Evolutionary conservation across 1,140 invertebrate species (phyloP), one percentile per base, ranked within the genome.

Genomic region (Tetramorium alpestre): DNA sequence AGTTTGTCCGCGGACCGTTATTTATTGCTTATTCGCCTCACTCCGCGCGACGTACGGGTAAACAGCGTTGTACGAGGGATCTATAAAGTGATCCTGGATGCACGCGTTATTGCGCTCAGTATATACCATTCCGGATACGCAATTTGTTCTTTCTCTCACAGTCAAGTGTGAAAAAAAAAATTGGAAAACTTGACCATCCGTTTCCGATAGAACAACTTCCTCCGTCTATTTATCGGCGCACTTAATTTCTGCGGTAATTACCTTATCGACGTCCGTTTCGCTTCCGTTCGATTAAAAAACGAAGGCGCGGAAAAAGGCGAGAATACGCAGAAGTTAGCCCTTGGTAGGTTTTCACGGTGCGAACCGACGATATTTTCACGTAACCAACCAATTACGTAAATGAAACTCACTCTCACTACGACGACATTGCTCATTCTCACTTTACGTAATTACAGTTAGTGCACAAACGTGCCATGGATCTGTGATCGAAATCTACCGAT

Each of bases 11-110:
- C 69, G 60, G 25, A 51, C 25, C 25, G 56, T 90, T 90, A 88
- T 90, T 90, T 90, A 89, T 90, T 47, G 88, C 73, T 87, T 87
- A 90, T 81, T 88, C 80, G 49, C 77, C 81, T 76, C 80, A 47
- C 18, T 81, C 41, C 28, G 77, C 51, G 44, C 49, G 41, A 8
- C 11, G n/a, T 62, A 28, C 38, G 16, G 18, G 18, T 51, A 89
- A 81, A 86, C 67, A 81, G 70, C 70, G 41, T 47, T 54, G 28
- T 54, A 82, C 75, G 76, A 49, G 41, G 11, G 62, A 78, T 41
- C 41, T 62, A 62, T 85, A 85, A 87, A 89, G 77, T 51, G 78
- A 89, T 90, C 65, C 78, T 41, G 77, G 51, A 89, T 58, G 58
- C 49, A 67, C 56, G 44, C 69, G 69, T 69, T 89, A 89, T 88